phyloP scores from a whole-genome alignment of 2,888 invertebrate genomes.

The Xylota segnis region DNA sequence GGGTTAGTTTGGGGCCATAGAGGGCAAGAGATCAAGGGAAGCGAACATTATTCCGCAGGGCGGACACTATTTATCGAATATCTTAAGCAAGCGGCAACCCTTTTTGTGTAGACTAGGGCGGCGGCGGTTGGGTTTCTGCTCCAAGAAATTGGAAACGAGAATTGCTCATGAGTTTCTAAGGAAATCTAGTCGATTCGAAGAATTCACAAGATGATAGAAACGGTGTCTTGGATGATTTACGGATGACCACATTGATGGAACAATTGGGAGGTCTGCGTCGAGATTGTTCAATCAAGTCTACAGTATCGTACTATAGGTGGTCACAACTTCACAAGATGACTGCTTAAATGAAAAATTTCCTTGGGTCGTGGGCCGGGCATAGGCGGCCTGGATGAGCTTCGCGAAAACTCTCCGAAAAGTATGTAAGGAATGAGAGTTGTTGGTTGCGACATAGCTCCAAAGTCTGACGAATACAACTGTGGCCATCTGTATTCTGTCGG shows the following conservation, averaged over 20 bases:
- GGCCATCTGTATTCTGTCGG: no score
- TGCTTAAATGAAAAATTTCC: no score
- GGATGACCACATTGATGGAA: not conserved
- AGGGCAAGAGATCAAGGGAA: conserved; percentile 46
- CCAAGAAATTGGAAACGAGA: conserved; percentile 16
- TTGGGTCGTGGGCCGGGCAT: no score
- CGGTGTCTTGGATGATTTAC: conserved; percentile 9
- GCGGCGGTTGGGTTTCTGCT: conserved; percentile 54
- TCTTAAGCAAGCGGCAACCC: conserved; percentile 65
- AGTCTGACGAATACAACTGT: no score
- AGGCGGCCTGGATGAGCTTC: no score
- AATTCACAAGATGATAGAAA: conserved; percentile 17
- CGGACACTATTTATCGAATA: conserved; percentile 59
- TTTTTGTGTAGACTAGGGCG: conserved; percentile 65
- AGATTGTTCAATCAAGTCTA: no score
- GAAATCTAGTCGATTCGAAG: conserved; percentile 63
- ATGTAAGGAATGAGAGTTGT: no score
- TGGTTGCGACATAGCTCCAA: no score
- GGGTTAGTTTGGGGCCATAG: conserved; percentile 16
- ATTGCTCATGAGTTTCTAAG: conserved; percentile 43
- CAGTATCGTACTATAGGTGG: no score
- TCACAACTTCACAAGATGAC: no score
- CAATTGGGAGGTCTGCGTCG: conserved; percentile 4
- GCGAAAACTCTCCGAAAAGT: no score
- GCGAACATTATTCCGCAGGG: conserved; percentile 56